Percentiles rank a stretch among this genome's conserved stretches.
Evolutionary conservation across 2,888 invertebrate genomes (phyloP).

Genomic region (Cistogaster globosa): DNA sequence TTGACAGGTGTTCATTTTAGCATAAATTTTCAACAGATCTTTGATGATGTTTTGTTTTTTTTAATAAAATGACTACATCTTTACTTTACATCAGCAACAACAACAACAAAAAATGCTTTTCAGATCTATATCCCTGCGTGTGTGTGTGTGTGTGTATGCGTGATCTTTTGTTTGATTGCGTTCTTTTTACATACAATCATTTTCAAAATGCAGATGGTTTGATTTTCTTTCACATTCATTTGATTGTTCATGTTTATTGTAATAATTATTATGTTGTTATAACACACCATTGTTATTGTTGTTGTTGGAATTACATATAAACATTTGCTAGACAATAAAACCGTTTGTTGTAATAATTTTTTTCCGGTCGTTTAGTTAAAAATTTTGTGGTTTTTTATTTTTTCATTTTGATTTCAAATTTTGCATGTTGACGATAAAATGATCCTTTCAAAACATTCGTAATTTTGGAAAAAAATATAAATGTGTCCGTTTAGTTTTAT

Average conservation of each 20-base stretch:
- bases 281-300: slow-evolving; percentile 10
- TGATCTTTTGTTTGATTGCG: slow-evolving; percentile 28
- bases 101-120: neutral
- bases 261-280: neutral
- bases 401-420: slow-evolving; percentile 2
- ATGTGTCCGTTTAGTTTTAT: slow-evolving; percentile 1
- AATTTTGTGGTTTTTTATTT: slow-evolving; percentile 66
- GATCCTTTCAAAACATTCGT: slow-evolving; percentile 40
- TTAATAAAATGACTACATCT: slow-evolving; percentile 22
- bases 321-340: slow-evolving; percentile 61
- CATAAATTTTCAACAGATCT: slow-evolving; percentile 8
- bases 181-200: slow-evolving; percentile 6
- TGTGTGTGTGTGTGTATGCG: no score
- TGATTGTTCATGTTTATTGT: slow-evolving; percentile 43
- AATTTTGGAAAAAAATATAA: no score
- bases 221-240: slow-evolving; percentile 33
- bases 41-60: neutral
- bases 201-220: slow-evolving; percentile 56
- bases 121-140: neutral
- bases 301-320: slow-evolving; percentile 15
- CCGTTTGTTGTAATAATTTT: slow-evolving; percentile 62
- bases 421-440: slow-evolving; percentile 22
- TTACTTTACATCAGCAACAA: neutral
- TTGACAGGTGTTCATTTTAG: slow-evolving; percentile 25
- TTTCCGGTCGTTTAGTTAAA: slow-evolving; percentile 62